These are phyloP conservation scores for Furnarius figulus DNA, from an alignment of 2,113 vertebrate genomes.

Conservation along the genomic window DNA sequence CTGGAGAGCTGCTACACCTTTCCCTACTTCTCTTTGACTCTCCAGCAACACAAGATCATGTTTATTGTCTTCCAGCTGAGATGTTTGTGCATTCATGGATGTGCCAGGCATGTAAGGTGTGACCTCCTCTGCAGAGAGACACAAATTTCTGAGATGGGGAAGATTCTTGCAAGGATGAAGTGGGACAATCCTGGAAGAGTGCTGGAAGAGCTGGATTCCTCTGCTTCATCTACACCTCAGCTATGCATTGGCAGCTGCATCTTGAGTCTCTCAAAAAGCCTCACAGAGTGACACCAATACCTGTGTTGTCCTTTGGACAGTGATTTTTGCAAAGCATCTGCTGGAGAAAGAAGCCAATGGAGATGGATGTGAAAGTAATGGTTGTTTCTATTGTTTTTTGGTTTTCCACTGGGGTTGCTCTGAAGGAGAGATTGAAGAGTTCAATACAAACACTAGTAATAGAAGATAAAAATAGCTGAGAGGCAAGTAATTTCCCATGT, in stretches of 20 bases:
- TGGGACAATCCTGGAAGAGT: background rate
- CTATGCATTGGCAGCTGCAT: background rate
- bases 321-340: background rate
- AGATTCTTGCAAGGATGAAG: background rate
- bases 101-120: background rate
- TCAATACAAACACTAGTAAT: background rate
- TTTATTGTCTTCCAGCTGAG: background rate
- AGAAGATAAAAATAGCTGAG: background rate
- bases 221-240: background rate
- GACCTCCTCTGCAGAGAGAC: background rate
- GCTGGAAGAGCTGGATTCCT: background rate
- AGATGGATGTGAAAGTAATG: background rate
- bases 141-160: background rate
- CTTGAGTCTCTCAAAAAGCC: background rate
- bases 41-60: background rate
- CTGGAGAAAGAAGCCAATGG: background rate
- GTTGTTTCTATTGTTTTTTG: background rate
- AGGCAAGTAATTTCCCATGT: background rate
- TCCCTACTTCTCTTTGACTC: background rate
- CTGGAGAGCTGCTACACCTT: conserved; percentile 38
- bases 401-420: background rate
- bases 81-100: rapidly evolving
- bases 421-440: background rate
- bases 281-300: background rate
- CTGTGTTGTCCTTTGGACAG: background rate